These are phyloP conservation scores for Anabas testudineus DNA, from an alignment of 2,797 vertebrate genomes.

Conservation along the genomic window DNA sequence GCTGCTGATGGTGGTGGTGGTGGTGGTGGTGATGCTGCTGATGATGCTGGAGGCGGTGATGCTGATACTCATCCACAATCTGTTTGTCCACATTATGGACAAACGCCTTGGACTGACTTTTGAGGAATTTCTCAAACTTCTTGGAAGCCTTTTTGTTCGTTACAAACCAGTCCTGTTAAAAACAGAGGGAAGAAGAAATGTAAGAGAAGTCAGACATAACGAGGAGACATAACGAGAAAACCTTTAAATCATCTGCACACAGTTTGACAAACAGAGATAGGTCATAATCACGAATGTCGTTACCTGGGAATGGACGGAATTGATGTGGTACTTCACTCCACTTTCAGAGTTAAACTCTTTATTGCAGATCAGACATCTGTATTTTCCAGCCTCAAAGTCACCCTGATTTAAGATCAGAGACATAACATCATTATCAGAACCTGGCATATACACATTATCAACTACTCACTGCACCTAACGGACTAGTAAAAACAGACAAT, in stretches of 20 bases:
- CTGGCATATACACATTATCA: background rate
- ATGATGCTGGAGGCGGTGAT: conserved; percentile 47
- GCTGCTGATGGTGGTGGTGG: conserved; percentile 29
- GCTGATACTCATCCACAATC: conserved; percentile 65
- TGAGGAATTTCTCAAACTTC: conserved; percentile 90
- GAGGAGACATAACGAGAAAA: no score
- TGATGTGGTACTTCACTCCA: conserved; percentile 98
- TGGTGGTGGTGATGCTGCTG: conserved; percentile 14
- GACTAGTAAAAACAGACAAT: background rate
- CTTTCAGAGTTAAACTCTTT: conserved; percentile 97
- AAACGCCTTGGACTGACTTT: conserved; percentile 84
- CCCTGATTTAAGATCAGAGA: conserved; percentile 80
- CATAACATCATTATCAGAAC: background rate
- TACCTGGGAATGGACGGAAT: conserved; percentile 94
- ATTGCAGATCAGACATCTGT: conserved; percentile 93
- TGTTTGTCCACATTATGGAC: conserved; percentile 76
- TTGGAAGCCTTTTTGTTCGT: conserved; percentile 89
- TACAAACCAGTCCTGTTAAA: conserved; percentile 92
- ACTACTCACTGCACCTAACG: background rate
- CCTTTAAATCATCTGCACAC: no score
- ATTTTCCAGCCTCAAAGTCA: conserved; percentile 94
- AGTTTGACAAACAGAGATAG: no score
- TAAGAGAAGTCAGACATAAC: background rate
- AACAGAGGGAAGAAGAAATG: background rate
- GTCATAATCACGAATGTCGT: background rate